Evolutionary conservation across 2,888 invertebrate species (phyloP).

Genomic region (Cerceris rybyensis): DNA sequence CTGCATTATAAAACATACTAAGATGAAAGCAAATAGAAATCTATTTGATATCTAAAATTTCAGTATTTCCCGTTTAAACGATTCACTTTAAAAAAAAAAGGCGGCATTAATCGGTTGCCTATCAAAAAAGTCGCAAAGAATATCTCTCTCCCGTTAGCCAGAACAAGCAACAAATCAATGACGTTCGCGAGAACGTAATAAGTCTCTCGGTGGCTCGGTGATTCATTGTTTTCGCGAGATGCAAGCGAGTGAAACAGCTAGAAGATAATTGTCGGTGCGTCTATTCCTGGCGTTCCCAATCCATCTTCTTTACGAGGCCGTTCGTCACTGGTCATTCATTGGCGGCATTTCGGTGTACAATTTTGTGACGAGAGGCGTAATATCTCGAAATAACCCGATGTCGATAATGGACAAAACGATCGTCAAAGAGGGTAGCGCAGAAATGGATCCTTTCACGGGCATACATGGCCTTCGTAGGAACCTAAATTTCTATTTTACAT

Average conservation of each 20-base stretch:
- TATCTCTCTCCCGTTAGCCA: too few relatives aligned
- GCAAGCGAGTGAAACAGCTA: slow-evolving; percentile 33
- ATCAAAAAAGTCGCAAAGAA: too few relatives aligned
- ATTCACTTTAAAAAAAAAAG: too few relatives aligned
- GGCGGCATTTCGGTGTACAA: slow-evolving; percentile 35
- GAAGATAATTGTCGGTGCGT: slow-evolving; percentile 55
- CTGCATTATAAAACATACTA: too few relatives aligned
- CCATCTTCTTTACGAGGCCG: slow-evolving; percentile 62
- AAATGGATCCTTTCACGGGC: neutral
- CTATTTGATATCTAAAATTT: too few relatives aligned
- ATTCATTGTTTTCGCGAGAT: slow-evolving; percentile 56
- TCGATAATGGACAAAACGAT: slow-evolving; percentile 18
- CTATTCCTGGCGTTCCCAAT: slow-evolving; percentile 57
- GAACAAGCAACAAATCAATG: neutral
- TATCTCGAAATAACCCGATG: slow-evolving; percentile 38
- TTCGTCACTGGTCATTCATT: slow-evolving; percentile 60
- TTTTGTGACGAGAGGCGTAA: slow-evolving; percentile 10
- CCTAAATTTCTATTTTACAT: too few relatives aligned
- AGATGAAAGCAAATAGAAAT: too few relatives aligned
- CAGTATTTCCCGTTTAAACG: too few relatives aligned
- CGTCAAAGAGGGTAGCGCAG: neutral
- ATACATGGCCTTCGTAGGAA: too few relatives aligned
- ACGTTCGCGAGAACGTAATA: slow-evolving; percentile 10
- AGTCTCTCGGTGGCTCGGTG: slow-evolving; percentile 12
- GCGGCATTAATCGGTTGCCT: too few relatives aligned